Conservation (phyloP, 2,888 invertebrate species). For the Notodonta ziczac region DNA sequence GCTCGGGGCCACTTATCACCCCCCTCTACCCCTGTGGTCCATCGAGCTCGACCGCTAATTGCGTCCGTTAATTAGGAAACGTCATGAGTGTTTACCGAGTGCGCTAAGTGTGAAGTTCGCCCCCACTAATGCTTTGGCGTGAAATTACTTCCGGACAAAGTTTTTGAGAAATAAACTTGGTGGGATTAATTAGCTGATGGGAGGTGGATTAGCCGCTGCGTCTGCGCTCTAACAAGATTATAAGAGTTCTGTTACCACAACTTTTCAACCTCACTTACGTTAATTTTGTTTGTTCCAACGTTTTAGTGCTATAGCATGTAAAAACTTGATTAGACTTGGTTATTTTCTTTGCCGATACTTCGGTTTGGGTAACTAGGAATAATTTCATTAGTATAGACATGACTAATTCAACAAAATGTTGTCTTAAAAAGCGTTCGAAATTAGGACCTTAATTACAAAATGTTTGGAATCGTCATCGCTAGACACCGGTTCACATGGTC, state of each 20-base stretch:
- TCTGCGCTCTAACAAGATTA: slow-evolving; percentile 81
- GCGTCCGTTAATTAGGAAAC: slow-evolving; percentile 85
- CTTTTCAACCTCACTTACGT: slow-evolving; percentile 77
- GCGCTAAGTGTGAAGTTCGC: slow-evolving; percentile 83
- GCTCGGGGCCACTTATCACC: slow-evolving; percentile 77
- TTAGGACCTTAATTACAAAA: too few species aligned
- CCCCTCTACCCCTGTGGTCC: slow-evolving; percentile 58
- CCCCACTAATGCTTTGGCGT: slow-evolving; percentile 75
- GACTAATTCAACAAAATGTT: not conserved
- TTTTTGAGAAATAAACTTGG: slow-evolving; percentile 82
- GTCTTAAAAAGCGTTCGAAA: not conserved
- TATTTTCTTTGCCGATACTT: slow-evolving; percentile 27
- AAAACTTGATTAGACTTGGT: slow-evolving; percentile 34
- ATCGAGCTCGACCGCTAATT: slow-evolving; percentile 81
- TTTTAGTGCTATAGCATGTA: slow-evolving; percentile 44
- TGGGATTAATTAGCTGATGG: slow-evolving; percentile 84
- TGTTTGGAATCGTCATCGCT: too few species aligned
- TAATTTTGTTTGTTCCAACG: slow-evolving; percentile 73
- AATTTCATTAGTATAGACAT: too few species aligned
- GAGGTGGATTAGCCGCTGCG: slow-evolving; percentile 75
- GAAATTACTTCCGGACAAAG: slow-evolving; percentile 80
- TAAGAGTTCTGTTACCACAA: slow-evolving; percentile 79
- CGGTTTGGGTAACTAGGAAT: slow-evolving; percentile 12
- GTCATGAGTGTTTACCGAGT: slow-evolving; percentile 84
- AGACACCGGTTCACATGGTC: too few species aligned